A percentile compares a stretch with the other conserved stretches of the same genome.
These are phyloP conservation scores for Tiliacea aurago DNA, from an alignment of 2,888 invertebrate species.

Conservation along the genomic window DNA sequence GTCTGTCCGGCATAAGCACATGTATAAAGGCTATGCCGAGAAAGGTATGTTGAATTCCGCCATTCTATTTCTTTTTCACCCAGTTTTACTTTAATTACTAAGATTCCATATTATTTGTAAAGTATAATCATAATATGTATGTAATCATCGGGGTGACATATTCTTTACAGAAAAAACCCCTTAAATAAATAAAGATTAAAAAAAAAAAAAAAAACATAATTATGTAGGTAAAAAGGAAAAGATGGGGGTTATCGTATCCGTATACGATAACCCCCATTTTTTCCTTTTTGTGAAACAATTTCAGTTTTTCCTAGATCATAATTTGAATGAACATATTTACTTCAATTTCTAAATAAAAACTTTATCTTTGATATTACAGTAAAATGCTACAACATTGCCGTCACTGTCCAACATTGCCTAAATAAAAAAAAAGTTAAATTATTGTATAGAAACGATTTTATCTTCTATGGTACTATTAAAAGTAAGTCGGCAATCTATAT, in stretches of 20 bases:
- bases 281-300: background rate
- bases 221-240: too few species aligned
- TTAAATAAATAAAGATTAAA: too few species aligned
- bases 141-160: too few species aligned
- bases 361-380: background rate
- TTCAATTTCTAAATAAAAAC: background rate
- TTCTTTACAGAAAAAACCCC: too few species aligned
- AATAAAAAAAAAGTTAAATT: too few species aligned
- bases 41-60: conserved; percentile 72
- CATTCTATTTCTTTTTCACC: background rate
- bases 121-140: background rate
- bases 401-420: too few species aligned
- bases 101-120: background rate
- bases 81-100: background rate
- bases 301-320: background rate
- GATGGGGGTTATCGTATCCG: too few species aligned
- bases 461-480: too few species aligned
- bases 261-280: background rate
- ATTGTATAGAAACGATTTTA: too few species aligned
- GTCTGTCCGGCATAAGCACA: conserved; percentile 81
- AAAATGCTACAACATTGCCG: too few species aligned
- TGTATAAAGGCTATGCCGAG: conserved; percentile 78
- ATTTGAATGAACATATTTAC: background rate
- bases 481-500: too few species aligned
- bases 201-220: too few species aligned